These are phyloP conservation scores for Carettochelys insculpta DNA, from an alignment of 2,113 vertebrate species.

Conservation along the genomic window DNA sequence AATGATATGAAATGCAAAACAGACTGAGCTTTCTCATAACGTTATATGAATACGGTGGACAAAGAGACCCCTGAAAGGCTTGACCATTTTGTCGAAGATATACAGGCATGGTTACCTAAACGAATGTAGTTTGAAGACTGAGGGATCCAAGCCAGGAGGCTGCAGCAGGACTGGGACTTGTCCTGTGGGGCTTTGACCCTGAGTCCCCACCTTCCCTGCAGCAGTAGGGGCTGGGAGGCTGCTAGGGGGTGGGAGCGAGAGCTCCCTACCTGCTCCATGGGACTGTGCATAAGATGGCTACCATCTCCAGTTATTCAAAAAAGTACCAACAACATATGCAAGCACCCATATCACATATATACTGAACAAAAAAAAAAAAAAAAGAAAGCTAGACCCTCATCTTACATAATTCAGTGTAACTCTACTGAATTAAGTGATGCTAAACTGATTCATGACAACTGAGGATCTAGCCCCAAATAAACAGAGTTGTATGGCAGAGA, in stretches of 20 bases:
- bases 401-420: not conserved
- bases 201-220: too few species aligned
- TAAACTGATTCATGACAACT: not conserved
- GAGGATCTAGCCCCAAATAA: not conserved
- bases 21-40: not conserved
- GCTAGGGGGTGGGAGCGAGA: too few species aligned
- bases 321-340: not conserved
- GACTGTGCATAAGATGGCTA: not conserved
- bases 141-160: too few species aligned
- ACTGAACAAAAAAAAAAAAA: not conserved
- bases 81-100: not conserved
- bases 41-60: slow-evolving; percentile 17
- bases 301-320: not conserved
- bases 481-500: not conserved
- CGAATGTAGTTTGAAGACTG: not conserved
- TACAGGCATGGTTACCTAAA: too few species aligned
- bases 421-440: not conserved
- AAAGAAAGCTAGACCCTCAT: not conserved
- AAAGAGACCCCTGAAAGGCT: not conserved
- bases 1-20: slow-evolving; percentile 21
- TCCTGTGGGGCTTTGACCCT: too few species aligned
- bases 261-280: too few species aligned
- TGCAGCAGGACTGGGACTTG: too few species aligned
- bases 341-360: not conserved
- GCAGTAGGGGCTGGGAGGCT: too few species aligned